Base-by-base conservation (phyloP, 2,888 invertebrate genomes). In the Mellilla xanthometata region DNA sequence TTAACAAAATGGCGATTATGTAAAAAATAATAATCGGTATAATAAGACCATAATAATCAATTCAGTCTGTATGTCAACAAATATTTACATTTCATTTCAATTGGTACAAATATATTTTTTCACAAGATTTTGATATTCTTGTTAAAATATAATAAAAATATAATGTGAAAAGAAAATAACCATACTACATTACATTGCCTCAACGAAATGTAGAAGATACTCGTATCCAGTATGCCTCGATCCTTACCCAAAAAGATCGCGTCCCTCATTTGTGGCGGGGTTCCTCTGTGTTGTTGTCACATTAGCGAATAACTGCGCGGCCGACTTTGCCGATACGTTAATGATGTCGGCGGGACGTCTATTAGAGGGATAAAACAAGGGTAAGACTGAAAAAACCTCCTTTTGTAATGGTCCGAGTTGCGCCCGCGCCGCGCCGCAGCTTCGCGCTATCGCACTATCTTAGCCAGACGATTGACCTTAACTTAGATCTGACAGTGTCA, bases 201-300 rank as follows among this genome's bases (percentile, higher is more conserved):
- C n/a, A n/a, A 19, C 15, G 15, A 3, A 13, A 1, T 5, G 19
- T 19, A 23, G 13, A n/a, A 30, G 12, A 9, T 9, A 39, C 23
- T 7, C 10, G 9, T 4, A 30, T 54, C 51, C 46, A 39, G 69
- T 83, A 72, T 74, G 60, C 39, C 64, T 41, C 52, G 47, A 53
- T 8, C 81, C 66, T 80, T 71, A 76, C 54, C 77, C 80, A 61
- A 83, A 83, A 83, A 81, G 82, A 83, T 80, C 72, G 76, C 72
- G 76, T 73, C 77, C 73, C 81, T 83, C 81, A 83, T 86, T 85
- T 86, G 84, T 80, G 85, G 84, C 85, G 81, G 82, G 79, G 70
- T 82, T 80, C 76, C 83, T 82, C 84, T 85, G 72, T 76, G 81
- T 82, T 82, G 84, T 86, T 87, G 88, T 89, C 89, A 87, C 87